Evolutionary conservation across 2,797 vertebrate species (phyloP), one percentile per base, ranked within the genome.

Genomic region (Pangasius djambal): DNA sequence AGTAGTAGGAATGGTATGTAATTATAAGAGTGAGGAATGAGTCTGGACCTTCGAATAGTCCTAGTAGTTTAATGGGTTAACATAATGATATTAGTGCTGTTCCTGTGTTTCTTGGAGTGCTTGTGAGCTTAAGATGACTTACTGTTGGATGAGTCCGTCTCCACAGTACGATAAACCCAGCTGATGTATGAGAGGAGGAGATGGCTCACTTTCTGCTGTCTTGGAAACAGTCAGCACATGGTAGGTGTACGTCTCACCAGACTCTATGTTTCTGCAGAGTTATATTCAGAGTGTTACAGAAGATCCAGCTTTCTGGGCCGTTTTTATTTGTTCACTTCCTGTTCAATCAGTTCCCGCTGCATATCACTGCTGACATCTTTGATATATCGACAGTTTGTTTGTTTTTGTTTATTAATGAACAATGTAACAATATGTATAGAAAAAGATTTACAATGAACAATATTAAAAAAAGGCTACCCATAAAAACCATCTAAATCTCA

Each of bases 61-160:
- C n/a, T 52, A 52, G 28, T 78, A 48, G 9, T 75, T 75, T 25
- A 20, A 55, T 31, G 7, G 16, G 18, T 59, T 50, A 16, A 37
- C 48, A 83, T 48, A 48, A 25, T 44, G 25, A 28, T 20, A 86
- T 37, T 28, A 48, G 20, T 59, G 50, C 34, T 70, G 48, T 57
- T 59, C 50, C 25, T 3, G 13, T 3, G 12, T 48, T 86, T 37
- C 25, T 65, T 67, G 28, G 10, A 72, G 40, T 69, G 48, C 4
- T 12, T 61, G 13, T 40, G n/a, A 63, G 20, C 25, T 31, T 44
- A 69, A 84, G 6, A n/a, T 70, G 9, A 28, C 89, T 96, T 95
- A 98, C 97, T 88, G 96, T 94, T 98, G 97, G 89, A 97, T 96
- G 72, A 96, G 91, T 88, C 97, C 97, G 0, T 98, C 97, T 28